Conservation (phyloP, 2,888 invertebrate genomes). For the Heliconius ismenius region DNA sequence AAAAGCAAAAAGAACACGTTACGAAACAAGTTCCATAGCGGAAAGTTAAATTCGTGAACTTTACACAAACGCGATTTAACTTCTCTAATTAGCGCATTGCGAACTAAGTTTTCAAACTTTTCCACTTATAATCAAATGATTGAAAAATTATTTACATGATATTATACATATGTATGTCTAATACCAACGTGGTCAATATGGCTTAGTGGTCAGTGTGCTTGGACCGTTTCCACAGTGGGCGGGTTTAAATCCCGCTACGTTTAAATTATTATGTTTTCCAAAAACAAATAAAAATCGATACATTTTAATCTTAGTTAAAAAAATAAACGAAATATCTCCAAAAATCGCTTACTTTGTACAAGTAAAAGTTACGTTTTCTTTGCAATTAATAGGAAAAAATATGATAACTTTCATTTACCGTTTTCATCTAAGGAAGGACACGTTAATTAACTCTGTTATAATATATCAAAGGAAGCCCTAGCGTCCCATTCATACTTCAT, state of each 20-base stretch:
- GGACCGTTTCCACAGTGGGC: too few relatives aligned
- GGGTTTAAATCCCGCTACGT: too few relatives aligned
- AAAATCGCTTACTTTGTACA: too few relatives aligned
- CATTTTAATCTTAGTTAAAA: too few relatives aligned
- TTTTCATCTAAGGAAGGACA: neutral
- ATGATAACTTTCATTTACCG: neutral
- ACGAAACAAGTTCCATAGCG: neutral
- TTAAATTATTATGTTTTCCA: too few relatives aligned
- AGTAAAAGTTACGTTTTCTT: neutral
- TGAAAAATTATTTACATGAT: neutral
- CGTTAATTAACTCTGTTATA: neutral
- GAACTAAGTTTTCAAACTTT: conserved; percentile 15
- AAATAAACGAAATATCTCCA: too few relatives aligned
- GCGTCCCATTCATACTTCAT: conserved; percentile 16
- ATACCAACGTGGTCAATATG: too few relatives aligned
- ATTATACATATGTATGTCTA: neutral
- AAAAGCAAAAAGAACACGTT: neutral
- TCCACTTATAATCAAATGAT: neutral
- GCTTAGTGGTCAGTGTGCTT: too few relatives aligned
- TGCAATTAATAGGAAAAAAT: neutral
- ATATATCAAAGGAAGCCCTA: conserved; percentile 14
- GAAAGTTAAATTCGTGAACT: conserved; percentile 36
- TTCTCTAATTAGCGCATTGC: conserved; percentile 38
- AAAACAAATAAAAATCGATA: too few relatives aligned
- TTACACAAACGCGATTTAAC: conserved; percentile 39